Conservation (phyloP, 1,140 invertebrate genomes). For the Alviniconcha marisindica region DNA sequence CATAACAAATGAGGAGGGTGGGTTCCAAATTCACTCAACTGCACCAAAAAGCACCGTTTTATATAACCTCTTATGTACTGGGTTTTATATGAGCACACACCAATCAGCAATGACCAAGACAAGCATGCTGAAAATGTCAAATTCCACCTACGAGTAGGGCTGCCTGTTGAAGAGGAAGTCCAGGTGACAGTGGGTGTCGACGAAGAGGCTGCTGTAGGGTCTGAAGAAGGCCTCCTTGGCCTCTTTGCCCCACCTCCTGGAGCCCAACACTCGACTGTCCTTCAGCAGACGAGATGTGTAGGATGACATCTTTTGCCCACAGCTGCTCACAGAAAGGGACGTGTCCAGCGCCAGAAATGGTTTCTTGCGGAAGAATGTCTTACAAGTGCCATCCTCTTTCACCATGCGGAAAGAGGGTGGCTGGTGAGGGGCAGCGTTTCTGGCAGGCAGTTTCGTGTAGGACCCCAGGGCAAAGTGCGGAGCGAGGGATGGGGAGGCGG, state of each 20-base stretch:
- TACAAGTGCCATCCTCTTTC: neutral
- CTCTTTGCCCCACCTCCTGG: neutral
- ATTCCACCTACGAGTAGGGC: neutral
- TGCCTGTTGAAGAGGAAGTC: slow-evolving; percentile 32
- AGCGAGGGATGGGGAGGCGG: neutral
- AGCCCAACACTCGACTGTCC: slow-evolving; percentile 1
- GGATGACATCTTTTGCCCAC: neutral
- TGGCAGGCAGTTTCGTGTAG: neutral
- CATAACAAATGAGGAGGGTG: no score
- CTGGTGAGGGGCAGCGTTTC: neutral
- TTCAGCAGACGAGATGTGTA: slow-evolving; percentile 19
- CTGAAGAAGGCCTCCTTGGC: slow-evolving; percentile 6
- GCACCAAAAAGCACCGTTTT: no score
- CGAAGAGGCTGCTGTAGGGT: neutral
- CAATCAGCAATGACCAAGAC: no score
- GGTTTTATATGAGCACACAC: no score
- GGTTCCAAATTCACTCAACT: no score
- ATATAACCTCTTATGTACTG: no score
- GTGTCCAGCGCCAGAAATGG: neutral
- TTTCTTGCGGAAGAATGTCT: slow-evolving; percentile 10
- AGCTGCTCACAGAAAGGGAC: neutral
- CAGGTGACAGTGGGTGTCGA: slow-evolving; percentile 24
- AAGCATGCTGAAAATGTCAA: no score
- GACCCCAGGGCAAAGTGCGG: neutral
- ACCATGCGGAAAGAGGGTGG: neutral